A percentile compares a stretch with the other conserved stretches of the same genome.
These are phyloP conservation scores for Gisinianus flammeolus DNA, from an alignment of 2,888 invertebrate genomes.

Conservation along the genomic window DNA sequence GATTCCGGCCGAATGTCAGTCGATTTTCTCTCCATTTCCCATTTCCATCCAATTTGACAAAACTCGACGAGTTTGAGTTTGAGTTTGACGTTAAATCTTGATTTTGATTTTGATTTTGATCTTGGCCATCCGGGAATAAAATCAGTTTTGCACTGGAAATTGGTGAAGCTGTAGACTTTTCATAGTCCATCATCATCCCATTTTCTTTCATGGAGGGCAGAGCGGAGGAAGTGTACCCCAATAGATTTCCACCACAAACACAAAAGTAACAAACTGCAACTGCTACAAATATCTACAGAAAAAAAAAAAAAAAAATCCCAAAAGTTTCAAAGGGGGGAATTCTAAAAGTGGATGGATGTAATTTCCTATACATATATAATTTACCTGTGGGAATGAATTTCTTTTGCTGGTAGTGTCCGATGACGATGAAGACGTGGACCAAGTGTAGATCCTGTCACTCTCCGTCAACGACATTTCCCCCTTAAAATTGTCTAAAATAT, in stretches of 20 bases:
- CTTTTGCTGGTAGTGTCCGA: no score
- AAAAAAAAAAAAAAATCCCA: background rate
- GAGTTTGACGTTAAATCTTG: background rate
- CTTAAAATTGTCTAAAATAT: background rate
- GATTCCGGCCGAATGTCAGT: background rate
- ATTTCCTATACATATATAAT: no score
- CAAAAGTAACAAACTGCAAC: slow-evolving; percentile 52
- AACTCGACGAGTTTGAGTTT: background rate
- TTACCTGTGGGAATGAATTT: no score
- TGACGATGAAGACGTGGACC: background rate
- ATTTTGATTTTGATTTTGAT: background rate
- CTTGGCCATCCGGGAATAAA: background rate
- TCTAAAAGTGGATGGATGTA: no score
- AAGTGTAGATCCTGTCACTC: background rate
- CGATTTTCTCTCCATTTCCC: no score
- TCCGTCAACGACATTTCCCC: background rate
- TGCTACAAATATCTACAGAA: slow-evolving; percentile 47
- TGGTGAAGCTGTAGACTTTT: no score
- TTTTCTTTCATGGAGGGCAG: background rate
- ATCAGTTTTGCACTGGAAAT: no score
- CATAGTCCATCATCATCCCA: no score
- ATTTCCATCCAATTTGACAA: no score
- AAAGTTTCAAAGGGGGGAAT: no score
- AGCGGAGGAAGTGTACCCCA: slow-evolving; percentile 41
- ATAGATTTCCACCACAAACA: slow-evolving; percentile 52